Evolutionary conservation across 2,888 invertebrate species (phyloP).

Genomic region (Platyscelio sp.): DNA sequence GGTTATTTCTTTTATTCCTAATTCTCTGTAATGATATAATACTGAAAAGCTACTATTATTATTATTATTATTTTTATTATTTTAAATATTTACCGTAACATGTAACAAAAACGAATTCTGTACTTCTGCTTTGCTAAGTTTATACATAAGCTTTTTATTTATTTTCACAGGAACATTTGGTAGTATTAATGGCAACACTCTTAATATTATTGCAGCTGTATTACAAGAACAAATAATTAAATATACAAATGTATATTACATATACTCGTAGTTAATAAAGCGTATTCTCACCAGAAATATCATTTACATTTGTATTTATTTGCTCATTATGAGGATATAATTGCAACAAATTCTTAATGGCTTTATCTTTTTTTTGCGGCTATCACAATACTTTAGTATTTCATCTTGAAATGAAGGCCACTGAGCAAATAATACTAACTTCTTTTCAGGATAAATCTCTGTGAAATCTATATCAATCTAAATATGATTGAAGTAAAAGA

Average conservation of each 20-base stretch:
- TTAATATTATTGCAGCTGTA: neutral
- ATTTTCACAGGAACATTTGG: conserved; percentile 13
- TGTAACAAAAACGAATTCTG: conserved; percentile 55
- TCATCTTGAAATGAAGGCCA: conserved; percentile 11
- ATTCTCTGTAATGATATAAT: no score
- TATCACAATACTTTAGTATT: neutral
- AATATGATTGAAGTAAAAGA: no score
- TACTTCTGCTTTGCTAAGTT: conserved; percentile 48
- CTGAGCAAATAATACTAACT: conserved; percentile 7
- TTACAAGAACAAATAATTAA: no score
- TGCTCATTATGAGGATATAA: neutral
- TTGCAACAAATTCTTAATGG: conserved; percentile 11
- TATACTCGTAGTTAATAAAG: neutral
- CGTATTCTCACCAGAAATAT: no score
- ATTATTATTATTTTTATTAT: no score
- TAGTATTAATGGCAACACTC: conserved; percentile 26
- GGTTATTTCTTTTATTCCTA: no score
- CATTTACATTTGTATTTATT: neutral
- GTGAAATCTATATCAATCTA: conserved; percentile 46
- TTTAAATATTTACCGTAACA: conserved; percentile 39
- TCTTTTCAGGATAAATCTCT: conserved; percentile 17
- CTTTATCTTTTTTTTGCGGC: neutral
- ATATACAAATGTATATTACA: no score
- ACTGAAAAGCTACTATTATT: no score
- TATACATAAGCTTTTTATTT: neutral